Evolutionary conservation across 2,888 invertebrate species (phyloP), one percentile per base, ranked within the genome.

Genomic region (Bhutanitis thaidina): DNA sequence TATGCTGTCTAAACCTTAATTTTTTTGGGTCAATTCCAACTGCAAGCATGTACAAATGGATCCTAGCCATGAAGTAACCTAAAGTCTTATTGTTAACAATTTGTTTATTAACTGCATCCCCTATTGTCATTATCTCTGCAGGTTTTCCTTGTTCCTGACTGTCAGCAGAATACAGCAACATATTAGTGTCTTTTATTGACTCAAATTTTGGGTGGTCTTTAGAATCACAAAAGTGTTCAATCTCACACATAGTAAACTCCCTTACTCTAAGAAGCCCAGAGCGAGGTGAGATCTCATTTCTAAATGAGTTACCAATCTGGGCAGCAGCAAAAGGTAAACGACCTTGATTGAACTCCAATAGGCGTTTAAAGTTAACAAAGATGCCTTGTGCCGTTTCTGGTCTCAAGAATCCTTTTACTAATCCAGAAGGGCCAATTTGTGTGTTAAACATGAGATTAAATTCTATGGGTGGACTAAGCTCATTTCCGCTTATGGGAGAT

Each of bases 351-450:
- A 99, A 99, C 80, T 98, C 98, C 48, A 99, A 81, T 20, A 99
- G 91, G 10, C 99, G 92, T 80, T 99, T 99, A 79, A 99, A 99
- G 84, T 99, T 99, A 0, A 99, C 99, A 87, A 99, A 99, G 62
- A 99, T 99, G 20, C 99, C 99, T 81, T 99, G 99, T 0, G 99
- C 99, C 10, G 99, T 99, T 90, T 99, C 99, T 15, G 99, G 99
- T 53, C 99, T 93, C 15, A 99, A 90, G 75, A 95, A 99, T 89
- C 97, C 98, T 89, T 98, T 98, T 1, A 98, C 92, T 49, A 96
- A 87, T 0, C 99, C 99, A 54, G 98, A 95, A 1, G 99, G 99
- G 14, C 99, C 99, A 71, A 99, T 99, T 77, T 96, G 96, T 0
- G 98, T 99, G 49, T 94, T 96, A 86, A 99, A 99, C 99, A 99